Conservation (phyloP, 1,140 invertebrate species). For the Chymomyza costata region DNA sequence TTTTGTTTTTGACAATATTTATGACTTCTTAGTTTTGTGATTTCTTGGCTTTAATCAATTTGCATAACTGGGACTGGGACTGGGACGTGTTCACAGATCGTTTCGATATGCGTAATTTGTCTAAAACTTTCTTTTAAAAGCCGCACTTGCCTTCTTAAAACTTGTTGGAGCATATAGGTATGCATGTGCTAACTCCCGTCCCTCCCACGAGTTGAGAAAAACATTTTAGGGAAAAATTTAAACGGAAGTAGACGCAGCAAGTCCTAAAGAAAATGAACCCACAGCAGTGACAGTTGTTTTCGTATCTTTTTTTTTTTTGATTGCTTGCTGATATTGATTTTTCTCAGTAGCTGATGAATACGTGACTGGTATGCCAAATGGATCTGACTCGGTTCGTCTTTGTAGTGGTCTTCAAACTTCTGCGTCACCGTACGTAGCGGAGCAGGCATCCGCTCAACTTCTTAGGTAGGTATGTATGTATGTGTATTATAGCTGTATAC, state of each 20-base stretch:
- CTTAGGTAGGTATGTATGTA: too few species aligned
- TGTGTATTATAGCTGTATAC: too few species aligned
- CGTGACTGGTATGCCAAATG: constrained; percentile 41
- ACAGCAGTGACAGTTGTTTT: too few species aligned
- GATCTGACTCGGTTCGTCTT: constrained; percentile 20
- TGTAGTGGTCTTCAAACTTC: not conserved
- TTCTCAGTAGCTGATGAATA: constrained; percentile 37
- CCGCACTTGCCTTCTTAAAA: too few species aligned
- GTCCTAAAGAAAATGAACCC: constrained; percentile 22
- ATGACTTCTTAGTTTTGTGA: constrained; percentile 46
- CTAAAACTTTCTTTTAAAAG: constrained; percentile 26
- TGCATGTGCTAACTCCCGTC: constrained; percentile 36
- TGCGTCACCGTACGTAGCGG: not conserved
- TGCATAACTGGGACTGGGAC: constrained; percentile 63
- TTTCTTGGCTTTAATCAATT: constrained; percentile 50
- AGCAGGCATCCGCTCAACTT: not conserved
- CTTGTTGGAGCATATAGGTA: constrained; percentile 17
- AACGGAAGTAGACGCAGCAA: constrained; percentile 33
- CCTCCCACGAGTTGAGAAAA: constrained; percentile 23
- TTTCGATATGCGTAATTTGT: constrained; percentile 62
- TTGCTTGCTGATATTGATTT: constrained; percentile 60
- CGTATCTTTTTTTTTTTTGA: not conserved
- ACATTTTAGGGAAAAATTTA: constrained; percentile 17
- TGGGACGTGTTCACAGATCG: too few species aligned
- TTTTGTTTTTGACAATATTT: constrained; percentile 54